phyloP scores from a whole-genome alignment of 2,113 vertebrate genomes.

The Solenodon paradoxus region DNA sequence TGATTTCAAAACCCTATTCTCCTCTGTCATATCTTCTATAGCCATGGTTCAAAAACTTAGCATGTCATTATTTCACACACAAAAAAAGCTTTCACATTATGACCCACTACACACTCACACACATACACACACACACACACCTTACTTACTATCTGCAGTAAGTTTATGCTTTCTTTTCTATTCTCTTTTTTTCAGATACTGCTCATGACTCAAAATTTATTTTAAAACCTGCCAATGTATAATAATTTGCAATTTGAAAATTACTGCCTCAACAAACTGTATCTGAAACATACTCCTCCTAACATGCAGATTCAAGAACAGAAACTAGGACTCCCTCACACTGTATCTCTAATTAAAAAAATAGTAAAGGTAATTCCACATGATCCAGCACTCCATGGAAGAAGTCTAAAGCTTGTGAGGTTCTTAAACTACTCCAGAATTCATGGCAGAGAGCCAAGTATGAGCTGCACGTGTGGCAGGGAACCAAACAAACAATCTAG shows the following conservation, averaged over 20 bases:
- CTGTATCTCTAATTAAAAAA: background rate
- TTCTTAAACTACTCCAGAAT: background rate
- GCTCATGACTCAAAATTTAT: background rate
- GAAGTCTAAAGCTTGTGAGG: background rate
- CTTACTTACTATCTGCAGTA: background rate
- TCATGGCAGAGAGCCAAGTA: accelerated
- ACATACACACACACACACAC: background rate
- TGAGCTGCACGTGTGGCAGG: background rate
- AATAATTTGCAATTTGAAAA: background rate
- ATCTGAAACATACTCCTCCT: background rate
- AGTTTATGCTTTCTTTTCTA: background rate
- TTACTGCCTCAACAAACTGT: background rate
- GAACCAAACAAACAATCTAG: background rate
- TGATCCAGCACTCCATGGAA: background rate
- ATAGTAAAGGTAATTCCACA: background rate
- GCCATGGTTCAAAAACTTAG: background rate
- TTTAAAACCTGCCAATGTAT: background rate
- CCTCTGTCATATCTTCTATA: background rate
- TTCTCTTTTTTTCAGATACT: background rate
- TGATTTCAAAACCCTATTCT: background rate
- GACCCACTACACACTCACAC: background rate
- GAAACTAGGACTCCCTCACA: background rate
- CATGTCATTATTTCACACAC: background rate
- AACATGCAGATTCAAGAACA: background rate
- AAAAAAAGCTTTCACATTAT: background rate